Conservation (phyloP, 1,140 invertebrate species). For the Brachionus angularis region DNA sequence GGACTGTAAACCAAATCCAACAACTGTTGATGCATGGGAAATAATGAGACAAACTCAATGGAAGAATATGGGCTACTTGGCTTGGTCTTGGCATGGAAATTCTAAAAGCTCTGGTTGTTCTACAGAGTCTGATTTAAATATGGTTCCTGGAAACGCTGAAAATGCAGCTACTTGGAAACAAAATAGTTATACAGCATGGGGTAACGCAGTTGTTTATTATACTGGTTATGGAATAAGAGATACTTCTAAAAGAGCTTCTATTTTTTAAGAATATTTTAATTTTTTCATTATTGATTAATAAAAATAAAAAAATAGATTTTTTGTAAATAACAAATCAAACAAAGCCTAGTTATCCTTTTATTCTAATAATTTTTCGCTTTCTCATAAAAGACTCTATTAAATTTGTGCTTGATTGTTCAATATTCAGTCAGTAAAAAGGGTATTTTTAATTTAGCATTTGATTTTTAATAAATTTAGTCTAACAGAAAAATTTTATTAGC, state of each 20-base stretch:
- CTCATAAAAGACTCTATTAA: too few relatives aligned
- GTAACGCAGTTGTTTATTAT: constrained; percentile 24
- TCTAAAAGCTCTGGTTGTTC: not conserved
- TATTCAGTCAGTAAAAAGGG: too few relatives aligned
- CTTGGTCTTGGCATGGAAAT: constrained; percentile 35
- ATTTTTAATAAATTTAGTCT: too few relatives aligned
- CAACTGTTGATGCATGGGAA: constrained; percentile 32
- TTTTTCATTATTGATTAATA: too few relatives aligned
- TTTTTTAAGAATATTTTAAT: constrained; percentile 9
- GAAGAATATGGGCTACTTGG: constrained; percentile 31
- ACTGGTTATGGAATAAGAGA: constrained; percentile 26
- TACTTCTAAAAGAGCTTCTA: not conserved
- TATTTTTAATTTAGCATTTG: too few relatives aligned
- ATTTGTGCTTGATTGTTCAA: too few relatives aligned
- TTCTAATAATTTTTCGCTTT: too few relatives aligned
- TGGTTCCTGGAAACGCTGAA: constrained; percentile 37
- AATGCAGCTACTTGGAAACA: constrained; percentile 23
- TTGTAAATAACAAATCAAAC: too few relatives aligned
- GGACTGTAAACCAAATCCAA: constrained; percentile 32
- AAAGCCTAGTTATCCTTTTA: too few relatives aligned
- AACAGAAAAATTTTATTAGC: too few relatives aligned
- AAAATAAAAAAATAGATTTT: too few relatives aligned
- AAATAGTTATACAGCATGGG: constrained; percentile 36
- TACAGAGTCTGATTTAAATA: constrained; percentile 26
- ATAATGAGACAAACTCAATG: constrained; percentile 33